A percentile compares a stretch with the other conserved stretches of the same genome.
Evolutionary conservation across 2,797 vertebrate genomes (phyloP).

Genomic region (Macroramphosus scolopax): DNA sequence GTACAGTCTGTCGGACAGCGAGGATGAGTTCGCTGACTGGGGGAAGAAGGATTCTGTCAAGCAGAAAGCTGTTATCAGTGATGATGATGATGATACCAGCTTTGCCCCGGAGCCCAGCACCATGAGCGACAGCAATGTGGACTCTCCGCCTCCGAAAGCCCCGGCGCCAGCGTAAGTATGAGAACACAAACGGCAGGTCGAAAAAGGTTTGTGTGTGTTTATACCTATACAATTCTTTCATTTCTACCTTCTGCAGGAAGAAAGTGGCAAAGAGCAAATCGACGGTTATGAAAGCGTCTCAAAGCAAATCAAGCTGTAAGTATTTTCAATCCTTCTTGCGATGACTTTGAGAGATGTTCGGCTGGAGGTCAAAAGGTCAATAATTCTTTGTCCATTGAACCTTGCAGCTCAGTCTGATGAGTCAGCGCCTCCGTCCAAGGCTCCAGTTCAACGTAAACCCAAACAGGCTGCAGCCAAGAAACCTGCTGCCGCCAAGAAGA

Average conservation of each 20-base stretch:
- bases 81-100: constrained; percentile 42
- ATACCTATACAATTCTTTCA: too few relatives aligned
- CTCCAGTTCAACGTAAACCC: constrained; percentile 54
- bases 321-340: background rate
- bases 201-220: too few relatives aligned
- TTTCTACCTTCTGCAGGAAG: too few relatives aligned
- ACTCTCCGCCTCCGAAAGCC: constrained; percentile 53
- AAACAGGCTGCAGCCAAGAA: constrained; percentile 66
- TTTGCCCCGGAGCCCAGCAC: constrained; percentile 34
- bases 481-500: constrained; percentile 61
- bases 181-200: too few relatives aligned
- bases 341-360: too few relatives aligned
- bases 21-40: constrained; percentile 67
- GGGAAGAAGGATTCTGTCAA: constrained; percentile 40
- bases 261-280: constrained; percentile 58
- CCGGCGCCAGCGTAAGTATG: constrained; percentile 49
- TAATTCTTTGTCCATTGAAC: too few relatives aligned
- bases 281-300: constrained; percentile 19
- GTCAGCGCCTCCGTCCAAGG: constrained; percentile 37
- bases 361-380: too few relatives aligned
- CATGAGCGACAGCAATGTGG: constrained; percentile 38
- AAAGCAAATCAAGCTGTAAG: constrained; percentile 63
- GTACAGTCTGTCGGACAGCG: constrained; percentile 73
- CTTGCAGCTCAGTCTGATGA: constrained; percentile 58
- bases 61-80: constrained; percentile 27